Conservation (phyloP, 2,888 invertebrate genomes). For the Pollenia griseotomentosa region DNA sequence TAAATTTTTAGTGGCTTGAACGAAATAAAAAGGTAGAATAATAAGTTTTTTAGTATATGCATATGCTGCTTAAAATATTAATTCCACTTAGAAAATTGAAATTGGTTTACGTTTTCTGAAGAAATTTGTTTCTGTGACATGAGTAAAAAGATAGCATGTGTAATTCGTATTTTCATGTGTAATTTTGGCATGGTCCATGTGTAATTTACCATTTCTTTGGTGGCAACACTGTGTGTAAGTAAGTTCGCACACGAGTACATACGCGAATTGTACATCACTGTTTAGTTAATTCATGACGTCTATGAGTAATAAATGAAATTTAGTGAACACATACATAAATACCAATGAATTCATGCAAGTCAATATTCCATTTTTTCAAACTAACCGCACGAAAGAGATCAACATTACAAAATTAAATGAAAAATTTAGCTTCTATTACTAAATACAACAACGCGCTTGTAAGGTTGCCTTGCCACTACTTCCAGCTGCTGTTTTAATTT, state of each 20-base stretch:
- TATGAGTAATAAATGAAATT: slow-evolving; percentile 70
- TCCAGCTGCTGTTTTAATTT: not conserved
- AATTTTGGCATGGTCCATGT: too few species aligned
- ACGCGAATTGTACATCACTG: slow-evolving; percentile 37
- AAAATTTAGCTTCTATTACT: slow-evolving; percentile 47
- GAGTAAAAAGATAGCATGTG: too few species aligned
- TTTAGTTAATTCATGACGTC: slow-evolving; percentile 60
- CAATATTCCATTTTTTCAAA: slow-evolving; percentile 43
- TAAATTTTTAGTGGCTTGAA: too few species aligned
- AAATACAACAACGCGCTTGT: slow-evolving; percentile 20
- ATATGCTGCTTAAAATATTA: too few species aligned
- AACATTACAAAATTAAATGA: slow-evolving; percentile 56
- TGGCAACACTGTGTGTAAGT: too few species aligned
- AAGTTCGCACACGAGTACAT: not conserved
- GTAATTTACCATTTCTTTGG: too few species aligned
- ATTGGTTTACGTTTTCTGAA: too few species aligned
- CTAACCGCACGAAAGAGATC: slow-evolving; percentile 47
- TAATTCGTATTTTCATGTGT: too few species aligned
- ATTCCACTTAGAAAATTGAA: too few species aligned
- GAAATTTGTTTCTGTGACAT: too few species aligned
- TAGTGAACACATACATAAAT: slow-evolving; percentile 15
- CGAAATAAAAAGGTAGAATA: too few species aligned
- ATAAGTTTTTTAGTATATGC: too few species aligned
- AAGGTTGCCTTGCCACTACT: slow-evolving; percentile 16
- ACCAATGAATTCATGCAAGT: slow-evolving; percentile 41